Conservation (phyloP, 2,113 vertebrate species). For the Coryphaenoides rupestris region DNA sequence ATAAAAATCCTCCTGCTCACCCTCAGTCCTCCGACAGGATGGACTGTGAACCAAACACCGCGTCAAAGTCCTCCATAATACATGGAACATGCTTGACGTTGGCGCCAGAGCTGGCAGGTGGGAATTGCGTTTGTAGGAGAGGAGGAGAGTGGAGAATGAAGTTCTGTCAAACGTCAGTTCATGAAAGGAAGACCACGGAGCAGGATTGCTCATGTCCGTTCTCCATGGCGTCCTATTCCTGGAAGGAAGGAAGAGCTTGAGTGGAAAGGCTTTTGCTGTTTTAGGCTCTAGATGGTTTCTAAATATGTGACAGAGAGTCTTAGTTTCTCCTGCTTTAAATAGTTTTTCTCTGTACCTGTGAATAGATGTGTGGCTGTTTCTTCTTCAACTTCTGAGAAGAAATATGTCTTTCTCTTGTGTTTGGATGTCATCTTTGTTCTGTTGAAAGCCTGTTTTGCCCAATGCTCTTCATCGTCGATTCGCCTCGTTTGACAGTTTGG, state of each 20-base stretch:
- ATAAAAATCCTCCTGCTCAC: no score
- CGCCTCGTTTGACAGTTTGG: slow-evolving; percentile 7
- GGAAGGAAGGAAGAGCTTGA: slow-evolving; percentile 1
- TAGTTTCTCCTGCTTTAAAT: slow-evolving; percentile 19
- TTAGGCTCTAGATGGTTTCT: neutral
- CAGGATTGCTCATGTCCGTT: slow-evolving; percentile 2
- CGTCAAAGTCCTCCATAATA: slow-evolving; percentile 25
- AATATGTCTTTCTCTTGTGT: slow-evolving; percentile 29
- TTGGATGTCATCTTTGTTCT: slow-evolving; percentile 24
- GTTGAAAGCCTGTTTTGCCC: slow-evolving; percentile 14
- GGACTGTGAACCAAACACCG: slow-evolving; percentile 13
- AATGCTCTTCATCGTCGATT: slow-evolving; percentile 18
- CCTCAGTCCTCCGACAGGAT: slow-evolving; percentile 14
- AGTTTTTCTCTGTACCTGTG: slow-evolving; percentile 28
- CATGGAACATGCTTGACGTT: slow-evolving; percentile 8
- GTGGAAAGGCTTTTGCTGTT: slow-evolving; percentile 20
- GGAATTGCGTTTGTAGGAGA: slow-evolving; percentile 22
- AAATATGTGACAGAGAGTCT: neutral
- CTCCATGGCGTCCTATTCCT: neutral
- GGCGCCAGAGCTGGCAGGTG: slow-evolving; percentile 13
- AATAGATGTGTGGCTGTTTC: slow-evolving; percentile 1
- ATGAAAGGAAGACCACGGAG: slow-evolving; percentile 16
- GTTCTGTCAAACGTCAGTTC: slow-evolving; percentile 16
- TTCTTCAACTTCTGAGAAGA: slow-evolving; percentile 39
- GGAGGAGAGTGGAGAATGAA: slow-evolving; percentile 8